phyloP scores from a whole-genome alignment of 2,797 vertebrate species.

The Liparis tanakae region DNA sequence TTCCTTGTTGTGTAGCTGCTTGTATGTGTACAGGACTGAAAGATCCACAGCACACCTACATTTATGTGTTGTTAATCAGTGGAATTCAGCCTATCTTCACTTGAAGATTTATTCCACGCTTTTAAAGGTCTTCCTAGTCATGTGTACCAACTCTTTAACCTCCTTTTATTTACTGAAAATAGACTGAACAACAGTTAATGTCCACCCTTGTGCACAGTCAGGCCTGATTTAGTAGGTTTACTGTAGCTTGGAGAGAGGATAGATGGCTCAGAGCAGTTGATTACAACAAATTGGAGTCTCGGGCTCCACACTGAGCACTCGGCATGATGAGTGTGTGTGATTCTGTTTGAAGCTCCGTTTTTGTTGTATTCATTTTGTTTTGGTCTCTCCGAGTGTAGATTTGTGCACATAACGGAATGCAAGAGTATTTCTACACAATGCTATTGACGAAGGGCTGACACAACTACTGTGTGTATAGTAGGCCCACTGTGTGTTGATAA shows the following conservation, averaged over 20 bases:
- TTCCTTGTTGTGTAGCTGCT: not conserved
- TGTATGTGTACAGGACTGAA: constrained; percentile 10
- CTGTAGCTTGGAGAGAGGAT: constrained; percentile 15
- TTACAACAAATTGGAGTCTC: constrained; percentile 46
- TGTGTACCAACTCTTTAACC: constrained; percentile 10
- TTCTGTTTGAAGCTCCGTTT: constrained; percentile 17
- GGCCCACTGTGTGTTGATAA: not conserved
- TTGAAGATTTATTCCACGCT: not conserved
- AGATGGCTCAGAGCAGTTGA: constrained; percentile 30
- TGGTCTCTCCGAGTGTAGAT: constrained; percentile 13
- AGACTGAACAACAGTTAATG: not conserved
- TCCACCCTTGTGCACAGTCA: constrained; percentile 14
- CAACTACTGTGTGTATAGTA: not conserved
- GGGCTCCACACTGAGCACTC: constrained; percentile 32
- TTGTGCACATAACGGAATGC: constrained; percentile 13
- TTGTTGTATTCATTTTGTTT: constrained; percentile 8
- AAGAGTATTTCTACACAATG: not conserved
- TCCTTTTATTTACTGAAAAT: constrained; percentile 13
- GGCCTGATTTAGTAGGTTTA: constrained; percentile 45
- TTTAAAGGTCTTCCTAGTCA: not conserved
- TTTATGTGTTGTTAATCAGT: not conserved
- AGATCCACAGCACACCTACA: not conserved
- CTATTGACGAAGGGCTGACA: constrained; percentile 2
- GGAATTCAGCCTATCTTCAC: not conserved
- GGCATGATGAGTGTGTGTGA: constrained; percentile 15